Conservation (phyloP, 2,113 vertebrate genomes). For the Agelaius tricolor region DNA sequence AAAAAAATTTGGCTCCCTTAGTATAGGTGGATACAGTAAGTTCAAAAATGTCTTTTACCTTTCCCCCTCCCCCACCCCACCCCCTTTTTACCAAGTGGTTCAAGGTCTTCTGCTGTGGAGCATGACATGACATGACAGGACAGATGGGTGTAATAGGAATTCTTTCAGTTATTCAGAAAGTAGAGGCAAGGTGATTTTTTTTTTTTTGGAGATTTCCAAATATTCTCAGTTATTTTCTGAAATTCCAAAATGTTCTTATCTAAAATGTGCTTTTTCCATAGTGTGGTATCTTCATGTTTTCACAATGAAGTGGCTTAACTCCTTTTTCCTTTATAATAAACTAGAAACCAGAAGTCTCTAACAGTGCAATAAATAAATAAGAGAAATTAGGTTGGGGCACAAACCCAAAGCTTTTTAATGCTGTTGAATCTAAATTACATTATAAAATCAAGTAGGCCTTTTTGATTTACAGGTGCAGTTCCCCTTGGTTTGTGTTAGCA, state of each 20-base stretch:
- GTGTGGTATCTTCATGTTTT: not conserved
- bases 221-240: not conserved
- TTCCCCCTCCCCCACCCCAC: not conserved
- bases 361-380: not conserved
- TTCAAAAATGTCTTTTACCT: not conserved
- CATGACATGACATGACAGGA: not conserved
- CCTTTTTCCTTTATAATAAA: not conserved
- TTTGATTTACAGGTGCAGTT: not conserved
- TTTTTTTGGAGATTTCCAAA: not conserved
- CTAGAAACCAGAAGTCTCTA: not conserved
- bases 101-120: not conserved
- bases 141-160: not conserved
- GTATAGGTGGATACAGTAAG: constrained; percentile 83
- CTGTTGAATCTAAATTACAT: not conserved
- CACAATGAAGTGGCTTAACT: not conserved
- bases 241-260: not conserved
- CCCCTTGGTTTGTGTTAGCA: not conserved
- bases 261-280: not conserved
- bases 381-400: not conserved
- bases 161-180: not conserved
- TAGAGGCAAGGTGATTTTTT: not conserved
- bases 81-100: not conserved
- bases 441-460: not conserved
- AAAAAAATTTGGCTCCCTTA: constrained; percentile 74
- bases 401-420: not conserved